Percentiles rank a stretch among this genome's conserved stretches.
phyloP scores from a whole-genome alignment of 1,140 invertebrate genomes.

The Achroia grisella region DNA sequence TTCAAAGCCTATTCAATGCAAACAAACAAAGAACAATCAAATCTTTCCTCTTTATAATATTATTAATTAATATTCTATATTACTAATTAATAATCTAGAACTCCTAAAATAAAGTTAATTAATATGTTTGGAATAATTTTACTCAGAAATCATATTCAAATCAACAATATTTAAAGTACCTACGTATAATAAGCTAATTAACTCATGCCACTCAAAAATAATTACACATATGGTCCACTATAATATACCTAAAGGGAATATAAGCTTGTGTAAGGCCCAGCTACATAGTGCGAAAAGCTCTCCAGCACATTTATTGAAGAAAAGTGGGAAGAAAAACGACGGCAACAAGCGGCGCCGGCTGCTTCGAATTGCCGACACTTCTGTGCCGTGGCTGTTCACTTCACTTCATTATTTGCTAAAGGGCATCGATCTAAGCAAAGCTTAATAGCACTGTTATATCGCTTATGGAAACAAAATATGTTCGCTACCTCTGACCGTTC shows the following conservation, averaged over 20 bases:
- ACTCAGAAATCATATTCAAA: not conserved
- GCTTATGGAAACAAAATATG: too few relatives aligned
- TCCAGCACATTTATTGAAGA: slow-evolving; percentile 49
- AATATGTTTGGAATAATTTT: too few relatives aligned
- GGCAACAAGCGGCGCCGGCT: slow-evolving; percentile 47
- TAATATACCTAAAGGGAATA: too few relatives aligned
- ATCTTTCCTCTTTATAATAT: too few relatives aligned
- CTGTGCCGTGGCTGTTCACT: slow-evolving; percentile 35
- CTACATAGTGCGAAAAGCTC: slow-evolving; percentile 31
- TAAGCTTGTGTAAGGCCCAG: slow-evolving; percentile 2
- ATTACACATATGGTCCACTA: not conserved
- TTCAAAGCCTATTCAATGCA: too few relatives aligned
- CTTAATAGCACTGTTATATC: not conserved
- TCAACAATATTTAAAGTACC: not conserved
- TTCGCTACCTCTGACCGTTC: too few relatives aligned
- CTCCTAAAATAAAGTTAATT: too few relatives aligned
- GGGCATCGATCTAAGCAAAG: slow-evolving; percentile 32
- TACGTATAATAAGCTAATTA: too few relatives aligned
- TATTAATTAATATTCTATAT: too few relatives aligned
- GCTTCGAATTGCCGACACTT: slow-evolving; percentile 55
- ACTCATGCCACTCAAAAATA: not conserved
- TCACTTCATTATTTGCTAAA: slow-evolving; percentile 59
- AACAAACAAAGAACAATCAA: too few relatives aligned
- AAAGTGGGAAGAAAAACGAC: slow-evolving; percentile 52
- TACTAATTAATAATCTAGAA: too few relatives aligned